These are phyloP conservation scores for Drosophila nr. medialis DNA, from an alignment of 2,888 invertebrate species.

Conservation along the genomic window DNA sequence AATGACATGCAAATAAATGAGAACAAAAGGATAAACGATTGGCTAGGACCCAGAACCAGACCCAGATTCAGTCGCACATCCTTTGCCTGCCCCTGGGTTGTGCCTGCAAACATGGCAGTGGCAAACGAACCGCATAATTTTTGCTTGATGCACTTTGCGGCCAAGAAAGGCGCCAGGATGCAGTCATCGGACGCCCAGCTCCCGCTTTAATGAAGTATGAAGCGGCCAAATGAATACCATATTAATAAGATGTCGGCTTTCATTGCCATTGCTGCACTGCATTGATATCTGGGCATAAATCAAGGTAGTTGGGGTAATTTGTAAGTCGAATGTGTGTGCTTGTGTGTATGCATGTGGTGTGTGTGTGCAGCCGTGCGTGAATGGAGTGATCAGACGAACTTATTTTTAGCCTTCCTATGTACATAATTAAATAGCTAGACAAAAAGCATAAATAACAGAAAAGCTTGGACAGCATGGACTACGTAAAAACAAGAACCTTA, in stretches of 20 bases:
- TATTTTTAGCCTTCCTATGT: conserved; percentile 15
- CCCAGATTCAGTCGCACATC: conserved; percentile 15
- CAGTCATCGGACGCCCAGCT: conserved; percentile 35
- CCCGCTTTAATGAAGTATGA: conserved; percentile 78
- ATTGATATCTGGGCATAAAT: conserved; percentile 70
- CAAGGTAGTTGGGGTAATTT: conserved; percentile 75
- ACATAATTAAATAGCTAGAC: conserved; percentile 49
- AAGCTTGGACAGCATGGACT: conserved; percentile 32
- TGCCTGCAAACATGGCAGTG: conserved; percentile 48
- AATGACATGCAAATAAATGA: conserved; percentile 79
- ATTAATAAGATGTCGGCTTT: conserved; percentile 78
- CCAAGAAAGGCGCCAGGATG: conserved; percentile 63
- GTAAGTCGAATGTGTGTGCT: conserved; percentile 50
- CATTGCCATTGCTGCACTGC: conserved; percentile 43
- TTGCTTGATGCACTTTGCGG: conserved; percentile 77
- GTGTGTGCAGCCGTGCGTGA: conserved; percentile 8
- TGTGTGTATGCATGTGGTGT: background rate
- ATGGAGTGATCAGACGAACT: conserved; percentile 16
- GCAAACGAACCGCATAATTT: conserved; percentile 80
- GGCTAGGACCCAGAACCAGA: conserved; percentile 41
- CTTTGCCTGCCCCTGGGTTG: conserved; percentile 8
- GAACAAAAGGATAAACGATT: conserved; percentile 80
- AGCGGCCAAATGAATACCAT: conserved; percentile 78
- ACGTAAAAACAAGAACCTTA: conserved; percentile 5
- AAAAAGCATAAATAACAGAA: conserved; percentile 72